A percentile compares a stretch with the other conserved stretches of the same genome.
Evolutionary conservation across 2,888 invertebrate species (phyloP).

Genomic region (Timema cristinae): DNA sequence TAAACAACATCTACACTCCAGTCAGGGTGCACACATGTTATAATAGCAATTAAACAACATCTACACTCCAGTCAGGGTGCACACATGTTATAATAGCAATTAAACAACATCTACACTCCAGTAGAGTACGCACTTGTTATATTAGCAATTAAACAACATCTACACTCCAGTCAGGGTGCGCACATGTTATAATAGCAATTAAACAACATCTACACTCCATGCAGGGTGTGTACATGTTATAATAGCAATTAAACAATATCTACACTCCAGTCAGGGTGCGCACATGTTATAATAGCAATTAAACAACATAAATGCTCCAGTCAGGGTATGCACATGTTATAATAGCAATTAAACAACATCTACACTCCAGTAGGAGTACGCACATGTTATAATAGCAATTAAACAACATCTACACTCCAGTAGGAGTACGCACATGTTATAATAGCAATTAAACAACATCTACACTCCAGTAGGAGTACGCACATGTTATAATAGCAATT

Average conservation of each 20-base stretch:
- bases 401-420: conserved; percentile 65
- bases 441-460: conserved; percentile 46
- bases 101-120: conserved; percentile 62
- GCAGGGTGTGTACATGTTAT: conserved; percentile 49
- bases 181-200: no score
- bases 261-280: conserved; percentile 67
- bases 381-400: no score
- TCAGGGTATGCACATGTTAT: conserved; percentile 49
- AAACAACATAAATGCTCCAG: conserved; percentile 65
- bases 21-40: conserved; percentile 51
- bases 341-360: conserved; percentile 46
- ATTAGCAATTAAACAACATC: conserved; percentile 46
- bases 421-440: conserved; percentile 49
- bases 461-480: conserved; percentile 67
- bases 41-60: conserved; percentile 46
- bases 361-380: conserved; percentile 67
- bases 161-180: conserved; percentile 67
- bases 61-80: conserved; percentile 67
- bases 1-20: conserved; percentile 62
- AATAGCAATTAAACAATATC: conserved; percentile 46
- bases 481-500: no score
- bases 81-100: background rate
- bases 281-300: no score
- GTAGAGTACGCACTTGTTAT: conserved; percentile 51
- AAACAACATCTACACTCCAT: conserved; percentile 65